Evolutionary conservation across 2,113 vertebrate species (phyloP).

Genomic region (Alethe castanea): DNA sequence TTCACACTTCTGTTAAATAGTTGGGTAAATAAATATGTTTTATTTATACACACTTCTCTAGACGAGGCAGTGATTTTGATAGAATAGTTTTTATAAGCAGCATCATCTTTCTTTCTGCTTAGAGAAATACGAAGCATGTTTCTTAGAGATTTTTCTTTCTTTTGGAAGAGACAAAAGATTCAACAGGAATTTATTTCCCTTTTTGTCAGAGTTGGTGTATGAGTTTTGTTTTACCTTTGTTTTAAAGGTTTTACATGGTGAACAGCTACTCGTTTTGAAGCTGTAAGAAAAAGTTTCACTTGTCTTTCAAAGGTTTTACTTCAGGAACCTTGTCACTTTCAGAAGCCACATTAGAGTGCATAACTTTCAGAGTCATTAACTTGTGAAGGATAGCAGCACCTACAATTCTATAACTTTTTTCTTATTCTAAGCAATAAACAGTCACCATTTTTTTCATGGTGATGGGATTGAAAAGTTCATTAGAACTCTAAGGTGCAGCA

Average conservation of each 20-base stretch:
- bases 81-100: neutral
- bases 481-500: neutral
- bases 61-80: neutral
- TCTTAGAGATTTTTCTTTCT: neutral
- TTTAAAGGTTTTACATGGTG: neutral
- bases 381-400: neutral
- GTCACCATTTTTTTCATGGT: neutral
- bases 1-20: neutral
- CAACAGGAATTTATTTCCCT: neutral
- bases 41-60: neutral
- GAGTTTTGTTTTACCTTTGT: neutral
- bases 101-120: neutral
- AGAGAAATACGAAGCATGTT: neutral
- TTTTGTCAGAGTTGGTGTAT: neutral
- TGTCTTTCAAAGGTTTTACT: neutral
- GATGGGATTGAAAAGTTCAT: neutral
- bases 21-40: neutral
- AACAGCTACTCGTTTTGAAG: neutral
- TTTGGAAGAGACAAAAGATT: neutral
- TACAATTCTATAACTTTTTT: neutral
- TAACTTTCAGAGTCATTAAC: neutral
- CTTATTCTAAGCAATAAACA: neutral
- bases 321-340: neutral
- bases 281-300: neutral
- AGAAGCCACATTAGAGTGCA: neutral